Conservation (phyloP, 2,888 invertebrate genomes). For the Aspidiotus rigidus region DNA sequence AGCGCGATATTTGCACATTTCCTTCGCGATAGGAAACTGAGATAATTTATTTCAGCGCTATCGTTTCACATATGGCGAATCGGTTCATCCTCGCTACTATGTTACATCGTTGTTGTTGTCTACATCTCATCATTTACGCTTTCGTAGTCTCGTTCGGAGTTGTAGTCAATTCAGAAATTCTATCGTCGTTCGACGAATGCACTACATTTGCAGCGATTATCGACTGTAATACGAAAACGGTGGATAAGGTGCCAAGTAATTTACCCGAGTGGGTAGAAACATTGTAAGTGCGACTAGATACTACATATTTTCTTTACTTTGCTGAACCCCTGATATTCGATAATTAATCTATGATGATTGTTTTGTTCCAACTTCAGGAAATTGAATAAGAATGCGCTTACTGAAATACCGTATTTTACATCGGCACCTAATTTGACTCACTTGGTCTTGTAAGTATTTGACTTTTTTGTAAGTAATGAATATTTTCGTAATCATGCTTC, state of each 20-base stretch:
- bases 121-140: not conserved
- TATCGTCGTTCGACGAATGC: not conserved
- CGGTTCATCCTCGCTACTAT: not conserved
- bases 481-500: not conserved
- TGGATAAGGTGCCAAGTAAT: not conserved
- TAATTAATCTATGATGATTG: not conserved
- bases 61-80: not conserved
- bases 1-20: not conserved
- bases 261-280: not conserved
- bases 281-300: not conserved
- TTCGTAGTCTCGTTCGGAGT: not conserved
- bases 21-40: not conserved
- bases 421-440: slow-evolving; percentile 44
- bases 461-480: not conserved
- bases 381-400: slow-evolving; percentile 52
- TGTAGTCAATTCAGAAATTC: not conserved
- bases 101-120: not conserved
- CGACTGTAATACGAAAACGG: not conserved
- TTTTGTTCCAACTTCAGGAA: slow-evolving; percentile 43
- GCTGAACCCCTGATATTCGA: not conserved
- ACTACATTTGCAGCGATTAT: not conserved
- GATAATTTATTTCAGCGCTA: not conserved
- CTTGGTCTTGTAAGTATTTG: slow-evolving; percentile 47
- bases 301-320: not conserved
- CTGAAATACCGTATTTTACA: slow-evolving; percentile 47